These are phyloP conservation scores for Tinea trinotella DNA, from an alignment of 2,888 invertebrate genomes.

Conservation along the genomic window DNA sequence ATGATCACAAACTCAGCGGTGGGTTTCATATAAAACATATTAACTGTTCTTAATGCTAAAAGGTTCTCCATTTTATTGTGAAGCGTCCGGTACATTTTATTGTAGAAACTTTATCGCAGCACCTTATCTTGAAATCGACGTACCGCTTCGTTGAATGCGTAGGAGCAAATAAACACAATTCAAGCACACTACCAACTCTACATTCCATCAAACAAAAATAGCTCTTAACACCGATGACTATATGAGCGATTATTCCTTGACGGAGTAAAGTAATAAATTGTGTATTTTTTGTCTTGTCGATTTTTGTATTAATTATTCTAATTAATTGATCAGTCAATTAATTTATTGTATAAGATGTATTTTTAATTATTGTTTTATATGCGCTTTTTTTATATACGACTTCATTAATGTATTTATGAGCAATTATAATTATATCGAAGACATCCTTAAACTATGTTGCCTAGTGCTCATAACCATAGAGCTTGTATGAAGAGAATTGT, in stretches of 20 bases:
- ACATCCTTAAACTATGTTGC: no score
- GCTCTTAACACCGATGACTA: neutral
- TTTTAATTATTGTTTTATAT: no score
- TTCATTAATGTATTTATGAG: no score
- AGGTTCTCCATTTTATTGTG: neutral
- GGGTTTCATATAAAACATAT: conserved; percentile 7
- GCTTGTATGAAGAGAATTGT: no score
- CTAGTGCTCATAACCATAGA: no score
- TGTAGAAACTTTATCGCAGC: neutral
- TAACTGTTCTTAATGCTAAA: conserved; percentile 3
- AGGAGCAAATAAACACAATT: neutral
- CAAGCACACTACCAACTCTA: neutral
- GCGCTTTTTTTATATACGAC: no score
- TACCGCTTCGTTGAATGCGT: neutral
- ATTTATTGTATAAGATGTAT: no score
- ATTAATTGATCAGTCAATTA: neutral
- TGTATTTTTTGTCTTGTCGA: neutral
- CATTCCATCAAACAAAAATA: neutral
- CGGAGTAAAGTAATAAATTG: no score
- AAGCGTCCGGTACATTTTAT: conserved; percentile 14
- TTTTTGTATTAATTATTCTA: neutral
- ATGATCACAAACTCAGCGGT: conserved; percentile 6
- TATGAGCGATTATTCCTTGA: neutral
- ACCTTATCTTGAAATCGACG: conserved; percentile 5
- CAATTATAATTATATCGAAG: no score